Evolutionary conservation across 1,140 invertebrate genomes (phyloP), one percentile per base, ranked within the genome.

Genomic region (Monomorium pharaonis): DNA sequence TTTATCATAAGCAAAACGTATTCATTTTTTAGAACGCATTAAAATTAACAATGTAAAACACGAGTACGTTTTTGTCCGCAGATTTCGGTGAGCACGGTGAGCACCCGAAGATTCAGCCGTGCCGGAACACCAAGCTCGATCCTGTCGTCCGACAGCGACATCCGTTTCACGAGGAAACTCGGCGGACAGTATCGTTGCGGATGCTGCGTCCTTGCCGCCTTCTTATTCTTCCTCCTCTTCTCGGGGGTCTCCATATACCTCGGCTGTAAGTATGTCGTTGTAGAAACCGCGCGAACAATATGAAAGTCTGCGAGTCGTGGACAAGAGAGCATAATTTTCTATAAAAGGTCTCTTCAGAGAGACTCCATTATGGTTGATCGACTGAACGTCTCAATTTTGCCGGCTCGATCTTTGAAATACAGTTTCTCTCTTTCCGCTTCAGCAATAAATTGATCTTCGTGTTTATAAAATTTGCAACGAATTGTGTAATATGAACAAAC

Each of bases 201-300:
- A 84, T 98, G 98, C 93, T 98, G 97, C 91, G 97, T 98, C 33
- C 96, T 98, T 33, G 97, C 98, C 14, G 97, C 97, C 5, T 97
- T 98, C 90, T 95, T 98, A 1, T 96, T 98, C 69, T 97, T 98
- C 74, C 95, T 98, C 0, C 96, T 98, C 14, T 96, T 98, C 47
- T 97, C 98, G 37, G 97, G 97, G 16, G 96, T 97, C 56, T 97
- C 97, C 62, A 97, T 98, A 74, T 99, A 98, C 94, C 96, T 98
- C 89, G 98, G 97, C 94, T 98, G 98, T 98, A 96, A 97, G 98
- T 98, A 94, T 84, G 16, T 16, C 49, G 4, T 14, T 9, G 9
- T 24, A 49, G 30, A 33, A 63, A 30, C 10, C 44, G 51, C 49
- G 21, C 42, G 6, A 62, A 74, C 18, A 30, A 33, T 18, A 1